Conservation (phyloP, 2,888 invertebrate species). For the Sialis fuliginosa region DNA sequence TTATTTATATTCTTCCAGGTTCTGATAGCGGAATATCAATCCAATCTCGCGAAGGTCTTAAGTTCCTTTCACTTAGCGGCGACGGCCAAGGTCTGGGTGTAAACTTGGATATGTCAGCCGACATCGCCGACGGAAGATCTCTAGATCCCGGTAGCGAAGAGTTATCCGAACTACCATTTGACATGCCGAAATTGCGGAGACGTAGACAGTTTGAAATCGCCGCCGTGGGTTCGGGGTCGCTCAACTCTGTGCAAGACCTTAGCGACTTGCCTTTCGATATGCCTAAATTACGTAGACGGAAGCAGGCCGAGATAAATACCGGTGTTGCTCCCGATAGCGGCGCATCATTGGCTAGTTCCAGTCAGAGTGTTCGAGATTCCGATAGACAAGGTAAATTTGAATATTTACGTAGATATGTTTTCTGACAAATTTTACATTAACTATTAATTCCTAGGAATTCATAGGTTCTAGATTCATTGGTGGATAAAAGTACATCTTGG, state of each 20-base stretch:
- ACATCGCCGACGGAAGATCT: conserved; percentile 25
- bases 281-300: conserved; percentile 67
- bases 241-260: conserved; percentile 52
- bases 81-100: background rate
- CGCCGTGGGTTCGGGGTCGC: conserved; percentile 56
- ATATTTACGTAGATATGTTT: too few species aligned
- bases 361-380: conserved; percentile 60
- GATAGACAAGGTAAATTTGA: conserved; percentile 40
- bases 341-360: conserved; percentile 65
- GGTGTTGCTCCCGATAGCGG: conserved; percentile 44
- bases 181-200: conserved; percentile 73
- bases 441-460: too few species aligned
- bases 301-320: conserved; percentile 30
- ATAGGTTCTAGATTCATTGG: too few species aligned
- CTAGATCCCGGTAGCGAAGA: conserved; percentile 41
- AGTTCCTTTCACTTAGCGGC: conserved; percentile 2
- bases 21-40: conserved; percentile 80
- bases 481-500: too few species aligned
- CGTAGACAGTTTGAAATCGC: conserved; percentile 48
- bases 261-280: conserved; percentile 78
- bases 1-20: conserved; percentile 22
- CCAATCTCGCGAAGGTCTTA: conserved; percentile 53
- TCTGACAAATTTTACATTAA: too few species aligned
- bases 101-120: conserved; percentile 21
- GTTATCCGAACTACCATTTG: conserved; percentile 66